These are phyloP conservation scores for Melanerpes aurifrons DNA, from an alignment of 2,113 vertebrate genomes.

Conservation along the genomic window DNA sequence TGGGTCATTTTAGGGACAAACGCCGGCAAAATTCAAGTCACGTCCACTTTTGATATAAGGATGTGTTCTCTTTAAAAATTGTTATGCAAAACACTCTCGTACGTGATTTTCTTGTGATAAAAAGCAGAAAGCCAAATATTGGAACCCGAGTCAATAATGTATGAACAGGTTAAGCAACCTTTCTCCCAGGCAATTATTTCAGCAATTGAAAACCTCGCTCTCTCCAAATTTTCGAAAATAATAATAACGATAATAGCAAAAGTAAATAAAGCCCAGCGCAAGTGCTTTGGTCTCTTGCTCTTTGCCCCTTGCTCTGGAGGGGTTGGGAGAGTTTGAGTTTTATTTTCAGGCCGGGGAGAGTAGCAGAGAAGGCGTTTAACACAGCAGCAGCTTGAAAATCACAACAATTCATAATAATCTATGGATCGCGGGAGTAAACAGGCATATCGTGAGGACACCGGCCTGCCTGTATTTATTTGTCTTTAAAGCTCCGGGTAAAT, in stretches of 20 bases:
- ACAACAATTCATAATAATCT: constrained; percentile 46
- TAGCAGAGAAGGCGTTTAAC: background rate
- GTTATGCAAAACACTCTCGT: constrained; percentile 72
- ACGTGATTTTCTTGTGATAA: constrained; percentile 65
- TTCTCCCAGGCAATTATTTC: constrained; percentile 68
- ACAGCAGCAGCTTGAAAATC: constrained; percentile 15
- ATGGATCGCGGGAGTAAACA: background rate
- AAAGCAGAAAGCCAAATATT: constrained; percentile 71
- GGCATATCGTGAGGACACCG: background rate
- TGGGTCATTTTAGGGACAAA: constrained; percentile 52
- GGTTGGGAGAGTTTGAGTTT: background rate
- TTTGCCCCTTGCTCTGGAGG: background rate
- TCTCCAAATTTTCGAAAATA: constrained; percentile 16
- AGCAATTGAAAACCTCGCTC: constrained; percentile 34
- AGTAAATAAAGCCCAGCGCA: background rate
- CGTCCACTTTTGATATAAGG: constrained; percentile 45
- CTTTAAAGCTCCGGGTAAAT: constrained; percentile 45
- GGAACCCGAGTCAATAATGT: constrained; percentile 70
- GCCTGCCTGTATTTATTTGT: constrained; percentile 45
- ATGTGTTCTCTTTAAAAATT: constrained; percentile 71
- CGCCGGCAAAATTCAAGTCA: constrained; percentile 56
- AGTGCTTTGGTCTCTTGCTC: background rate
- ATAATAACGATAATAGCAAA: constrained; percentile 35
- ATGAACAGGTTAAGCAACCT: constrained; percentile 71
- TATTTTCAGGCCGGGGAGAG: background rate